Evolutionary conservation across 37 sponge, comb jelly and placozoan genomes (phyloP).

Genomic region (Amphimedon queenslandica): DNA sequence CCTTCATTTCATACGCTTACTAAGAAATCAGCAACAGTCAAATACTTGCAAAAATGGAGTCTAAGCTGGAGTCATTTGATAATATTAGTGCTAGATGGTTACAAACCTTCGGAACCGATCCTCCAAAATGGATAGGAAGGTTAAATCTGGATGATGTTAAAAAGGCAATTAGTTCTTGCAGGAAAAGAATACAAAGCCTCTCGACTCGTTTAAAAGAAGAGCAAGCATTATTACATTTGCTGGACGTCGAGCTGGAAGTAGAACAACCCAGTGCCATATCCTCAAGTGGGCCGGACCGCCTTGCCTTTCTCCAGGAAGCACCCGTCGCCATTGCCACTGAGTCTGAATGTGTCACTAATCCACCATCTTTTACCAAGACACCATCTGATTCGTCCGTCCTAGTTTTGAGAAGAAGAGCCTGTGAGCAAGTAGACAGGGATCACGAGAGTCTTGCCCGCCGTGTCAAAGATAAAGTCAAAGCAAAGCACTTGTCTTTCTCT

Average conservation of each 20-base stretch:
- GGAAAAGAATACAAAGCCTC: constrained; percentile 24
- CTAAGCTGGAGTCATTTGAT: too few species aligned
- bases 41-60: too few species aligned
- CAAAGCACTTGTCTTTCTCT: neutral
- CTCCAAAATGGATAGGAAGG: constrained; percentile 45
- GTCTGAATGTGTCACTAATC: neutral
- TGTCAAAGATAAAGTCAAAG: neutral
- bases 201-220: constrained; percentile 19
- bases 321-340: neutral
- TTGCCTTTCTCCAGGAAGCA: neutral
- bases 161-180: constrained; percentile 7
- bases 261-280: too few species aligned
- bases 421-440: neutral
- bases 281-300: neutral
- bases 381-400: too few species aligned
- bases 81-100: neutral
- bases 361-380: too few species aligned
- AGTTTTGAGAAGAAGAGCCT: constrained; percentile 1
- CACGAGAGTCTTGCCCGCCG: neutral
- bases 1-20: too few species aligned
- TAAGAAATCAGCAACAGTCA: too few species aligned
- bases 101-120: constrained; percentile 21
- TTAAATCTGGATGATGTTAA: constrained; percentile 36
- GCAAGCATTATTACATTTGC: constrained; percentile 33
- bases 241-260: neutral